Percentiles rank a stretch among this genome's conserved stretches.
Evolutionary conservation across 2,888 invertebrate genomes (phyloP).

Genomic region (Horisme vitalbata): DNA sequence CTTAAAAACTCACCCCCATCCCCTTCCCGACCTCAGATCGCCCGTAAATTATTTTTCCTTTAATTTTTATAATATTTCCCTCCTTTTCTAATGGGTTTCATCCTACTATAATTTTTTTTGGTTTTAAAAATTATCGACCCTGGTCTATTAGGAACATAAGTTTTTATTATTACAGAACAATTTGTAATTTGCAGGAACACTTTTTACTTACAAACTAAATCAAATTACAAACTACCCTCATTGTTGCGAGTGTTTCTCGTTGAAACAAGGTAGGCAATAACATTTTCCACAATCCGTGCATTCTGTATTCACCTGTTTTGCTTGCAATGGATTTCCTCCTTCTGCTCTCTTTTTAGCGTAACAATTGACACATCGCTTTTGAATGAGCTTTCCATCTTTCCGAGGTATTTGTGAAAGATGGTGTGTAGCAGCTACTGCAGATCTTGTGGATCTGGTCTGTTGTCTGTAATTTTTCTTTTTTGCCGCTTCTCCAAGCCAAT

Average conservation of each 20-base stretch:
- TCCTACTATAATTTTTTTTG: too few species aligned
- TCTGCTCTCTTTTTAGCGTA: conserved; percentile 21
- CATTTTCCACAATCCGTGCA: conserved; percentile 17
- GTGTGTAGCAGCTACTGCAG: conserved; percentile 4
- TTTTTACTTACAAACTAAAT: conserved; percentile 4
- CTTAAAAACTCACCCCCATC: too few species aligned
- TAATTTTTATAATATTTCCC: too few species aligned
- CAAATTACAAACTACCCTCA: conserved; percentile 1
- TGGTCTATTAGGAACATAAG: conserved; percentile 9
- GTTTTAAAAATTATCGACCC: too few species aligned
- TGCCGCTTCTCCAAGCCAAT: conserved; percentile 14
- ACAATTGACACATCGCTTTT: conserved; percentile 24
- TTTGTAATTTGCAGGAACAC: conserved; percentile 5
- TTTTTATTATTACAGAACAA: conserved; percentile 3
- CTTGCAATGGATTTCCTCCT: conserved; percentile 15
- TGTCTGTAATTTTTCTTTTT: conserved; percentile 4
- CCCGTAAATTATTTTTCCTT: too few species aligned
- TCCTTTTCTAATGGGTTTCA: too few species aligned
- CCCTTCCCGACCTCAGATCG: too few species aligned
- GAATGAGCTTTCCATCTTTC: conserved; percentile 18
- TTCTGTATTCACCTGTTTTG: conserved; percentile 24
- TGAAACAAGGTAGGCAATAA: conserved; percentile 22
- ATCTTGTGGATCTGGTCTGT: conserved; percentile 1
- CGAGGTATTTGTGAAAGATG: conserved; percentile 3
- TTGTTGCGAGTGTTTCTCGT: conserved; percentile 15